phyloP scores from a whole-genome alignment of 2,113 vertebrate genomes.

The Orthonyx spaldingii region DNA sequence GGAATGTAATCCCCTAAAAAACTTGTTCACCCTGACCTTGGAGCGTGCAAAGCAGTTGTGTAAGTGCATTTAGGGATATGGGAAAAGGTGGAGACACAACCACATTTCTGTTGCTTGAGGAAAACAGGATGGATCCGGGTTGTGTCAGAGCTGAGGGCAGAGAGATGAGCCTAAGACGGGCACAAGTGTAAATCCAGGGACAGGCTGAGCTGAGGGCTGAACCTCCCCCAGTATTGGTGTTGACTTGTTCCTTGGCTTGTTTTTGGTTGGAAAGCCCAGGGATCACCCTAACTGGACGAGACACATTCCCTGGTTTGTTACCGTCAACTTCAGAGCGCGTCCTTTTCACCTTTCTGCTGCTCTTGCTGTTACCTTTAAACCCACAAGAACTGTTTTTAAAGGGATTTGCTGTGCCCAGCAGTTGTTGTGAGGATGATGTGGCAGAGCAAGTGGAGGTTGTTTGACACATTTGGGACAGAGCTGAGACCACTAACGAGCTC shows the following conservation, averaged over 20 bases:
- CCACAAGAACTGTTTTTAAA: not conserved
- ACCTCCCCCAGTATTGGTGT: not conserved
- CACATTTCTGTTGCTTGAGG: rapidly evolving
- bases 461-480: not conserved
- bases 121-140: not conserved
- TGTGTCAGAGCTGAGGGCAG: not conserved
- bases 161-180: not conserved
- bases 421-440: not conserved
- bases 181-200: not conserved
- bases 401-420: not conserved
- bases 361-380: not conserved
- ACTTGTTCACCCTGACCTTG: not conserved
- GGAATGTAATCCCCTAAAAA: no score
- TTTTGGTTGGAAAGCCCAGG: not conserved
- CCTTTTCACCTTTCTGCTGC: not conserved
- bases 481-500: not conserved
- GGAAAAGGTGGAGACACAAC: not conserved
- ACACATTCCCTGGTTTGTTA: not conserved
- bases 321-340: not conserved
- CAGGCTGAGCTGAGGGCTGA: not conserved
- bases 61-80: rapidly evolving
- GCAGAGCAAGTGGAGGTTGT: not conserved
- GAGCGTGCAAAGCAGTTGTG: not conserved
- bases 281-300: not conserved
- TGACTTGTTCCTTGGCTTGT: not conserved